phyloP scores from a whole-genome alignment of 2,888 invertebrate genomes.

The Oeneis ivallda region DNA sequence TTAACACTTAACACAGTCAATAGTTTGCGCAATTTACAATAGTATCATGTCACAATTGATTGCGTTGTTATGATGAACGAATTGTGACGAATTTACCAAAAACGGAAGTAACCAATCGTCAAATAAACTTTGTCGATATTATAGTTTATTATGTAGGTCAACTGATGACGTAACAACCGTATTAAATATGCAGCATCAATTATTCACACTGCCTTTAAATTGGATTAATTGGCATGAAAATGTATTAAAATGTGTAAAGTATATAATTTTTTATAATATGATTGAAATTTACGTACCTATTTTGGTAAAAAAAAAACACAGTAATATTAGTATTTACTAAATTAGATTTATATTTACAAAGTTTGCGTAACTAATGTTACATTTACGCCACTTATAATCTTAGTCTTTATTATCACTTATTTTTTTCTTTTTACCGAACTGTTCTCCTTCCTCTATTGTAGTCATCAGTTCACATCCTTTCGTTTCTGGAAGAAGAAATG shows the following conservation, averaged over 20 bases:
- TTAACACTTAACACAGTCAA: background rate
- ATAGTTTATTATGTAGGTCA: background rate
- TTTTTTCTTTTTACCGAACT: constrained; percentile 62
- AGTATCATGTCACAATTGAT: constrained; percentile 1
- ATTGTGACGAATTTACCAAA: constrained; percentile 3
- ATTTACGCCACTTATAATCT: background rate
- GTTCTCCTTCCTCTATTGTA: constrained; percentile 90
- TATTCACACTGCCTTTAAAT: background rate
- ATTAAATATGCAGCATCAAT: background rate
- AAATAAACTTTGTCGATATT: background rate
- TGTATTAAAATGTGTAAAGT: background rate
- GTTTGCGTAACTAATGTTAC: too few relatives aligned
- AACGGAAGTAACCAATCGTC: constrained; percentile 13
- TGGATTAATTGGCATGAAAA: background rate
- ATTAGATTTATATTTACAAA: constrained; percentile 10
- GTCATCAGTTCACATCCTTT: constrained; percentile 88
- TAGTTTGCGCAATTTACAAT: constrained; percentile 5
- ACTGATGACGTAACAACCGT: background rate
- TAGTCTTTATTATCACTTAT: constrained; percentile 29
- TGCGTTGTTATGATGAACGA: background rate
- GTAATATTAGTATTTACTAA: background rate
- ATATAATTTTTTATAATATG: too few relatives aligned
- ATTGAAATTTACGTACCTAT: too few relatives aligned
- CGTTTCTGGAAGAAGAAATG: constrained; percentile 88
- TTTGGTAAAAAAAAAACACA: background rate